Conservation (phyloP, 2,888 invertebrate species). For the Ellobium chinense region DNA sequence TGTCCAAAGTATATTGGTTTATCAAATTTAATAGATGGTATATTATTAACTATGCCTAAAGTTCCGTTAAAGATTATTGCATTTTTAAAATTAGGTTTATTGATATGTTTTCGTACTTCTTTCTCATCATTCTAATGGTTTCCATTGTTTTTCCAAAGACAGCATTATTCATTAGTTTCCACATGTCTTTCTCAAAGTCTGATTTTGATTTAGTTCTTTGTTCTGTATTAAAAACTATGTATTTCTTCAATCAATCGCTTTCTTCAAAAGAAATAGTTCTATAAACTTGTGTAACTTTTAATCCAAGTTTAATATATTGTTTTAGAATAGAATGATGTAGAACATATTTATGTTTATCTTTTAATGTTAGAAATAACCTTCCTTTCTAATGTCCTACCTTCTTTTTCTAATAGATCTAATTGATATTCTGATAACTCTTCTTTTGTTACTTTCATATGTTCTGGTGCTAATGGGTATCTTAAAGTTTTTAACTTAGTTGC, state of each 20-base stretch:
- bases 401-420: slow-evolving; percentile 37
- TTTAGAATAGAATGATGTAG: slow-evolving; percentile 74
- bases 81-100: slow-evolving; percentile 23
- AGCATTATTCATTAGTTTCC: slow-evolving; percentile 29
- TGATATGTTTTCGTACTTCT: neutral
- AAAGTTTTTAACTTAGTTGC: slow-evolving; percentile 32
- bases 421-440: slow-evolving; percentile 39
- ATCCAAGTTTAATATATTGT: slow-evolving; percentile 59
- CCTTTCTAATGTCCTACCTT: neutral
- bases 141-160: slow-evolving; percentile 24
- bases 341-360: slow-evolving; percentile 42
- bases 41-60: slow-evolving; percentile 36
- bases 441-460: slow-evolving; percentile 38
- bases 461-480: slow-evolving; percentile 41
- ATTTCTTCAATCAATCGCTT: slow-evolving; percentile 67
- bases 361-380: neutral
- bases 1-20: slow-evolving; percentile 47
- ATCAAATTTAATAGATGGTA: slow-evolving; percentile 38
- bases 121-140: slow-evolving; percentile 18
- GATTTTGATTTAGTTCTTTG: slow-evolving; percentile 63
- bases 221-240: too few relatives aligned
- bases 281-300: slow-evolving; percentile 63
- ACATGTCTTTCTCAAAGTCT: slow-evolving; percentile 73
- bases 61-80: slow-evolving; percentile 49
- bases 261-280: slow-evolving; percentile 69